Percentiles rank a stretch among this genome's conserved stretches.
These are phyloP conservation scores for Origma solitaria DNA, from an alignment of 2,113 vertebrate genomes.

Conservation along the genomic window DNA sequence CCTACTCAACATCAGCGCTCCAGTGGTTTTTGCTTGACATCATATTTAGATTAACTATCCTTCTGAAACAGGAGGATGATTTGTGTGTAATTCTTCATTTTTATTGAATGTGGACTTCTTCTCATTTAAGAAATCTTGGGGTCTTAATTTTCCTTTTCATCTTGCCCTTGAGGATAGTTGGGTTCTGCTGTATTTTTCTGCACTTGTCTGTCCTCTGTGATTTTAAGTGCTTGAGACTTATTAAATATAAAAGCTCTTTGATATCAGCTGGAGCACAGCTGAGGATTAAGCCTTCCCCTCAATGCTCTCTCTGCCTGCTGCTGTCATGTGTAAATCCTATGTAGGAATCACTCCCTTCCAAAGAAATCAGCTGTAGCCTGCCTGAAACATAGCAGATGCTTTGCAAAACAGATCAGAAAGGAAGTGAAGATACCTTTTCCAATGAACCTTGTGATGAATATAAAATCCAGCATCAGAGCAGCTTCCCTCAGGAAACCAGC, in stretches of 20 bases:
- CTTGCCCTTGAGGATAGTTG: not conserved
- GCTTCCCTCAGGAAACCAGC: not conserved
- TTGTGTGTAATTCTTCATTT: not conserved
- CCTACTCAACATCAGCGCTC: not conserved
- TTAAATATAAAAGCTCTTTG: constrained; percentile 46
- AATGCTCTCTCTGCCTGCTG: constrained; percentile 20
- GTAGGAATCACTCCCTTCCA: not conserved
- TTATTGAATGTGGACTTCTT: not conserved
- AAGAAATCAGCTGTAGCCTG: not conserved
- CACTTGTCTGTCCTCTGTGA: constrained; percentile 16
- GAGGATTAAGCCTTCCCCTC: constrained; percentile 45
- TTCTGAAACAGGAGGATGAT: not conserved
- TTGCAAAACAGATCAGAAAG: not conserved
- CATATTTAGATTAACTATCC: not conserved
- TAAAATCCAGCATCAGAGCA: not conserved
- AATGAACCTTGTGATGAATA: not conserved
- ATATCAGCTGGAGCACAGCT: constrained; percentile 59
- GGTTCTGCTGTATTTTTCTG: not conserved
- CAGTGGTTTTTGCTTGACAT: not conserved
- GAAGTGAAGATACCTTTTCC: constrained; percentile 23
- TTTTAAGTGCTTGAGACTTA: constrained; percentile 26
- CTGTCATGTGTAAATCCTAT: constrained; percentile 29
- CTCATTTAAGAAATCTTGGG: not conserved
- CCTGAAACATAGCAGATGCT: constrained; percentile 22
- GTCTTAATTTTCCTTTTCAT: constrained; percentile 9